These are phyloP conservation scores for Ylistrum balloti DNA, from an alignment of 1,140 invertebrate genomes.

Conservation along the genomic window DNA sequence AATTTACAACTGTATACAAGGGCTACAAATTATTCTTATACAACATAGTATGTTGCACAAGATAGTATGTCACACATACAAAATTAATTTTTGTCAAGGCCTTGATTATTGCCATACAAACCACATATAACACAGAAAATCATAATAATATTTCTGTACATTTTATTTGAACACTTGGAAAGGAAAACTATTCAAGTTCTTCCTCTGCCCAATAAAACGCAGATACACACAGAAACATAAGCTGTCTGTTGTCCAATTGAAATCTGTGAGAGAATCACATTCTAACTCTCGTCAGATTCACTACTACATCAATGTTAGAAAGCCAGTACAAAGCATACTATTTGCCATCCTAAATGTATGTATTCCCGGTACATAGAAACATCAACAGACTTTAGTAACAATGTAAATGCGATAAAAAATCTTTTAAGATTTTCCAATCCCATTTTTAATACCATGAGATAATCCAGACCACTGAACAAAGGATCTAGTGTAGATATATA, in stretches of 20 bases:
- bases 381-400: slow-evolving; percentile 9
- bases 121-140: not conserved
- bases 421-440: not conserved
- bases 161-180: slow-evolving; percentile 40
- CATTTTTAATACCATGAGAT: not conserved
- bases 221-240: slow-evolving; percentile 29
- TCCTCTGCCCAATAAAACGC: slow-evolving; percentile 24
- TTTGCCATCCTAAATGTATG: not conserved
- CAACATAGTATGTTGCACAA: no score
- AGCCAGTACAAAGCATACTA: slow-evolving; percentile 33
- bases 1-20: no score
- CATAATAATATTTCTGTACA: not conserved
- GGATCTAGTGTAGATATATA: not conserved
- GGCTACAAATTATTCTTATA: no score
- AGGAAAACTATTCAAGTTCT: slow-evolving; percentile 15
- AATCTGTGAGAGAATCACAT: not conserved
- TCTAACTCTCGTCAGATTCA: slow-evolving; percentile 16
- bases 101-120: no score
- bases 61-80: no score
- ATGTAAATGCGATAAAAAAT: slow-evolving; percentile 23
- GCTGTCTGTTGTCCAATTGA: slow-evolving; percentile 28
- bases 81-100: no score
- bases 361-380: not conserved
- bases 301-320: slow-evolving; percentile 9
- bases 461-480: not conserved